phyloP scores from a whole-genome alignment of 1,140 invertebrate genomes.

The Thaumatotibia leucotreta region DNA sequence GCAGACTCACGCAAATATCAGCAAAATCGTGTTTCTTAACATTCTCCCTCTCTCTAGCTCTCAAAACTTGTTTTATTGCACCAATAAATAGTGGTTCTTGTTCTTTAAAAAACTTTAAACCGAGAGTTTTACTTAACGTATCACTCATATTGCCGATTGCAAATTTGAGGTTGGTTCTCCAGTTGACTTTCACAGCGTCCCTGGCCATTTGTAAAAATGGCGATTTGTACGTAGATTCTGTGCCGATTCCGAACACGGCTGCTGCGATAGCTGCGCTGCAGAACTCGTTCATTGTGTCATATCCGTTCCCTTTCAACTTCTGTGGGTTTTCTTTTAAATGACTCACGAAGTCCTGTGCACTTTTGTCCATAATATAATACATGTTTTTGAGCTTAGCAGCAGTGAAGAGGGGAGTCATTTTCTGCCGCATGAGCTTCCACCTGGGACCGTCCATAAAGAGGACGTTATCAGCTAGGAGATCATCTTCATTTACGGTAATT shows the following conservation, averaged over 20 bases:
- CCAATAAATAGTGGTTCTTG: too few species aligned
- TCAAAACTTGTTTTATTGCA: constrained; percentile 41
- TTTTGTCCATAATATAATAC: too few species aligned
- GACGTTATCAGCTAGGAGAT: constrained; percentile 76
- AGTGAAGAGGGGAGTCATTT: constrained; percentile 68
- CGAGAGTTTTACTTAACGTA: constrained; percentile 21
- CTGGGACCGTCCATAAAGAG: too few species aligned
- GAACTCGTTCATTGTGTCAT: constrained; percentile 28
- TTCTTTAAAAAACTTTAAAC: constrained; percentile 31
- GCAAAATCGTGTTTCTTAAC: constrained; percentile 29
- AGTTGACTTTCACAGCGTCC: background rate
- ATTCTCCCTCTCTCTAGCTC: constrained; percentile 23
- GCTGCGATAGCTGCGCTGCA: too few species aligned
- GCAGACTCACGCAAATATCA: too few species aligned
- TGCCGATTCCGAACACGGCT: too few species aligned
- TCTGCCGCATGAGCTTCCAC: constrained; percentile 61
- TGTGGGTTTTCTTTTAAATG: too few species aligned
- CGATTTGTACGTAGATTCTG: constrained; percentile 34
- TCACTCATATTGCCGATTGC: constrained; percentile 13
- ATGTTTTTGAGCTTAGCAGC: too few species aligned
- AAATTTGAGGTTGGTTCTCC: constrained; percentile 24
- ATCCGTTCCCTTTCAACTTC: background rate
- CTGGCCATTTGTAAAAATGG: constrained; percentile 27
- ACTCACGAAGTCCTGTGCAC: too few species aligned
- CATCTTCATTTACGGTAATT: constrained; percentile 64